Evolutionary conservation across 2,113 vertebrate species (phyloP).

Genomic region (Rutilus rutilus): DNA sequence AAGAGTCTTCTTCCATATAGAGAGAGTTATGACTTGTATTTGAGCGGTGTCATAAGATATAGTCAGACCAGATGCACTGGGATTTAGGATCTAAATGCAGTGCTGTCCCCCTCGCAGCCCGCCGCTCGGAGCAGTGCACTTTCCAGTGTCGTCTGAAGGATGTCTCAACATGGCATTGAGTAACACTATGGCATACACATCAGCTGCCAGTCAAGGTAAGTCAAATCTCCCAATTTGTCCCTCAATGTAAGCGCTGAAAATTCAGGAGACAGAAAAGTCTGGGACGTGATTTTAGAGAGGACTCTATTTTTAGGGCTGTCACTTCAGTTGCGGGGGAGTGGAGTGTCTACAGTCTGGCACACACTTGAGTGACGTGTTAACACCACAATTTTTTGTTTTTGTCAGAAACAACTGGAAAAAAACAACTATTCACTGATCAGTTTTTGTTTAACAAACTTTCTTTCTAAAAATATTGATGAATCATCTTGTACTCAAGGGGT

Average conservation of each 20-base stretch:
- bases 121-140: constrained; percentile 68
- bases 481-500: neutral
- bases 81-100: constrained; percentile 73
- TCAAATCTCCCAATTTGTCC: neutral
- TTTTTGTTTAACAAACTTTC: neutral
- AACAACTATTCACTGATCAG: neutral
- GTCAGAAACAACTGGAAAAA: neutral
- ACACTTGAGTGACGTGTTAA: neutral
- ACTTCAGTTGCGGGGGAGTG: neutral
- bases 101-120: constrained; percentile 64
- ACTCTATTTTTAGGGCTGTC: constrained; percentile 60
- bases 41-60: constrained; percentile 76
- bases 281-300: constrained; percentile 36
- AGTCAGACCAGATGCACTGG: constrained; percentile 60
- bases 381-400: neutral
- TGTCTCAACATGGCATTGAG: constrained; percentile 62
- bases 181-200: constrained; percentile 70
- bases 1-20: constrained; percentile 55
- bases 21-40: constrained; percentile 66
- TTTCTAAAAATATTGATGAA: neutral
- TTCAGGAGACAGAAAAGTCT: neutral
- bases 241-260: neutral
- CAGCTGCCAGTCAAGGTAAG: constrained; percentile 74
- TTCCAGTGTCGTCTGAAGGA: constrained; percentile 68
- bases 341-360: neutral